These are phyloP conservation scores for Philhelius pedissequus DNA, from an alignment of 2,888 invertebrate genomes.

Conservation along the genomic window DNA sequence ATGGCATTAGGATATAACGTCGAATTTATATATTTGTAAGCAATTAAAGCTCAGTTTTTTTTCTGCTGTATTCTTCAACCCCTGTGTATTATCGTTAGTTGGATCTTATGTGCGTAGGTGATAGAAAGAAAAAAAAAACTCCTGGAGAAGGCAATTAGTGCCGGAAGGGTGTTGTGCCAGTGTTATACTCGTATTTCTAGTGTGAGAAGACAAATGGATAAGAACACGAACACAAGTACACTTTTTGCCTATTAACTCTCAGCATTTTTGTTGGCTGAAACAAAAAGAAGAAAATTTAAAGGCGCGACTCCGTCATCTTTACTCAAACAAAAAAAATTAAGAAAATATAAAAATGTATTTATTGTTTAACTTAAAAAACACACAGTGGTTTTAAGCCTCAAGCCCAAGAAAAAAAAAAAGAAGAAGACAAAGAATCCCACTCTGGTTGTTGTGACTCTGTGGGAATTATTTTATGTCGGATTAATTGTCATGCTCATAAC, in stretches of 20 bases:
- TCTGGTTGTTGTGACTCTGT: neutral
- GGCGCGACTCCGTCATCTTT: constrained; percentile 58
- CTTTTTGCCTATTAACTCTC: neutral
- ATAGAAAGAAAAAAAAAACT: neutral
- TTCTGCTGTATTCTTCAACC: neutral
- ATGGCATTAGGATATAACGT: constrained; percentile 57
- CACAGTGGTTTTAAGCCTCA: neutral
- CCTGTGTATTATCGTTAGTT: neutral
- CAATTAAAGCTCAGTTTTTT: constrained; percentile 54
- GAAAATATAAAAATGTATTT: constrained; percentile 56
- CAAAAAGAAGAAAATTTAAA: neutral
- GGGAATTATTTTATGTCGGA: constrained; percentile 19
- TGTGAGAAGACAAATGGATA: constrained; percentile 51
- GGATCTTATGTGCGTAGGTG: constrained; percentile 33
- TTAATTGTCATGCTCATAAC: constrained; percentile 42
- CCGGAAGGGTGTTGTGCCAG: constrained; percentile 52
- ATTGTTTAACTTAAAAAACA: constrained; percentile 42
- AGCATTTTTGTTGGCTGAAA: neutral
- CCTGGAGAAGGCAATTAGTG: constrained; percentile 41
- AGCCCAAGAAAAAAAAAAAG: neutral
- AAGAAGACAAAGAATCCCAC: constrained; percentile 12
- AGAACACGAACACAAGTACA: constrained; percentile 56
- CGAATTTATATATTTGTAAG: constrained; percentile 56
- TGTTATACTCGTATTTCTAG: neutral
- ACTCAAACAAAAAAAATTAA: neutral